These are phyloP conservation scores for Agonopterix heracliana DNA, from an alignment of 2,888 invertebrate species.

Conservation along the genomic window DNA sequence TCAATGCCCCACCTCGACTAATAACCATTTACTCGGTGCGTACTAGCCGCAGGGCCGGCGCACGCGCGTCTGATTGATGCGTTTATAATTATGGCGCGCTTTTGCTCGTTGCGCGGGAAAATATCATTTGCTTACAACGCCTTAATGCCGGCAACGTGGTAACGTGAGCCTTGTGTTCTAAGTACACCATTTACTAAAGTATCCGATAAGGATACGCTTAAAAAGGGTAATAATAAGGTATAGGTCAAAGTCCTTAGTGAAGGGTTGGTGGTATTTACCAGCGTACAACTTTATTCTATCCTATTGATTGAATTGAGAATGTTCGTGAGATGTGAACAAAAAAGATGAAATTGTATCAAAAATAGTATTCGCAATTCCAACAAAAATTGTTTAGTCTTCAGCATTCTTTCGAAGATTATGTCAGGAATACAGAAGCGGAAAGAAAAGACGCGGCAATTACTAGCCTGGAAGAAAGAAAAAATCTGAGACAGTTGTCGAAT, in stretches of 20 bases:
- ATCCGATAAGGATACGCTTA: conserved; percentile 12
- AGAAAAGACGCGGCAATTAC: too few species aligned
- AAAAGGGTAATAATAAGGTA: conserved; percentile 3
- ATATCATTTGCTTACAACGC: conserved; percentile 50
- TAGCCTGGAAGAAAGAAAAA: too few species aligned
- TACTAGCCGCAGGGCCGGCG: conserved; percentile 37
- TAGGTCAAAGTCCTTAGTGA: background rate
- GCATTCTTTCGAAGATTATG: too few species aligned
- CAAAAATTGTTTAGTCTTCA: too few species aligned
- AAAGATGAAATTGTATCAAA: too few species aligned
- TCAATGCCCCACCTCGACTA: conserved; percentile 20
- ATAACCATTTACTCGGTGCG: conserved; percentile 55
- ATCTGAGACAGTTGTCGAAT: too few species aligned
- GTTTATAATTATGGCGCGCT: conserved; percentile 67
- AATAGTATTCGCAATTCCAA: too few species aligned
- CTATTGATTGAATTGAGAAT: too few species aligned
- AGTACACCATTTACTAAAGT: conserved; percentile 12
- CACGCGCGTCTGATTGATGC: conserved; percentile 64
- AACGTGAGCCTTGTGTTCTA: background rate
- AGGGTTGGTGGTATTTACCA: background rate
- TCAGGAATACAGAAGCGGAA: too few species aligned
- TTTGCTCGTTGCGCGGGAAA: conserved; percentile 48
- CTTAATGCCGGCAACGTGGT: conserved; percentile 24
- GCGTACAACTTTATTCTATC: too few species aligned
- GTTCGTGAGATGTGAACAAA: too few species aligned